These are phyloP conservation scores for Asarcornis scutulata DNA, from an alignment of 2,113 vertebrate species.

Conservation along the genomic window DNA sequence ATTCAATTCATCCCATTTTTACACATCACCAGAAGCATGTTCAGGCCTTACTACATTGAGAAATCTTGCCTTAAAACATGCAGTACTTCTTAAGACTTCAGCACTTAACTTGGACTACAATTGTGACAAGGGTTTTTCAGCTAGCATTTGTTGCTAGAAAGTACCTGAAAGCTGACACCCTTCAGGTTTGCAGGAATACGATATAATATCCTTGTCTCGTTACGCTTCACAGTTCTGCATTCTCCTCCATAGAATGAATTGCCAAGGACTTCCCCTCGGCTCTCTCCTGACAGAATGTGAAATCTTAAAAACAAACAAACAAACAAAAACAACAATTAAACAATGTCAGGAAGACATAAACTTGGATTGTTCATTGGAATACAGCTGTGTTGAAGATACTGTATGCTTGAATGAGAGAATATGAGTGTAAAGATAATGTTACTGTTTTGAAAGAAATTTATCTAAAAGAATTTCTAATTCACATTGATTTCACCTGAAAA, in stretches of 20 bases:
- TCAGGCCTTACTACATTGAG: neutral
- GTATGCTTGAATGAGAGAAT: rapidly evolving
- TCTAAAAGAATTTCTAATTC: neutral
- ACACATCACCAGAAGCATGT: neutral
- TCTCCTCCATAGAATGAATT: conserved; percentile 86
- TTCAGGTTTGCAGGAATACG: conserved; percentile 86
- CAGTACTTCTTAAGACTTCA: neutral
- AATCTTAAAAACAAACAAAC: conserved; percentile 76
- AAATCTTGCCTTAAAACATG: neutral
- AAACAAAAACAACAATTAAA: neutral
- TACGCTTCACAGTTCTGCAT: conserved; percentile 78
- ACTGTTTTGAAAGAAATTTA: conserved; percentile 7
- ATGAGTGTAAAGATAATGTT: neutral
- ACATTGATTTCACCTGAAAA: neutral
- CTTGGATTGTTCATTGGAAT: neutral
- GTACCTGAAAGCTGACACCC: conserved; percentile 85
- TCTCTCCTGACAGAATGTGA: conserved; percentile 83
- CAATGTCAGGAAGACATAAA: neutral
- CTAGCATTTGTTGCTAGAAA: neutral
- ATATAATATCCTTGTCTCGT: conserved; percentile 73
- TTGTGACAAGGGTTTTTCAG: neutral
- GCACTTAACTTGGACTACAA: neutral
- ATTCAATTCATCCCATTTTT: neutral
- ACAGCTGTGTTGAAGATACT: neutral
- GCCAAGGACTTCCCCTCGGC: conserved; percentile 83